Conservation (phyloP, 23 tunicate species). For the Diplosoma virens region DNA sequence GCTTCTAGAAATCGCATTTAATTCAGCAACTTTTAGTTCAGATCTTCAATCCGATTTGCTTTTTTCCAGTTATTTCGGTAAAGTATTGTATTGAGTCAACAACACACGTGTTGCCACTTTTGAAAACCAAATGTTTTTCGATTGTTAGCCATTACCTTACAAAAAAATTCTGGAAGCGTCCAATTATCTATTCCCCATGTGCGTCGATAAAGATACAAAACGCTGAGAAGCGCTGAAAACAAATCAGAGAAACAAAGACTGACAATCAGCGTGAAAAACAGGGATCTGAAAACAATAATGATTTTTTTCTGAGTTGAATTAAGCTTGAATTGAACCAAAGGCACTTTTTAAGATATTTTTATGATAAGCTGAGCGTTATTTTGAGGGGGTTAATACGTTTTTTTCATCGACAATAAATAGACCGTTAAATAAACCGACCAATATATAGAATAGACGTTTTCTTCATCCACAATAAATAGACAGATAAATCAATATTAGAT, state of each 20-base stretch:
- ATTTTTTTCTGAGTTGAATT: too few relatives aligned
- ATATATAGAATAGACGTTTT: too few relatives aligned
- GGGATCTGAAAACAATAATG: constrained; percentile 3
- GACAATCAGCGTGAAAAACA: background rate
- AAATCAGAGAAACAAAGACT: constrained; percentile 16
- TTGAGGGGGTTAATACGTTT: too few relatives aligned
- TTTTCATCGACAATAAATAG: too few relatives aligned
- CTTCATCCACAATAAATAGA: too few relatives aligned
- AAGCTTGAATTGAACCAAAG: too few relatives aligned
- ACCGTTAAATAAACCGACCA: too few relatives aligned
- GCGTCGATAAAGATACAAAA: constrained; percentile 4
- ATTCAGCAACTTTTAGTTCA: background rate
- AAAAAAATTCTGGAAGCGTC: constrained; percentile 6
- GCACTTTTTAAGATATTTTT: too few relatives aligned
- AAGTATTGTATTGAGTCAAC: background rate
- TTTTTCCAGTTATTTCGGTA: background rate
- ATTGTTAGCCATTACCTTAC: background rate
- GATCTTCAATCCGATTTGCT: background rate
- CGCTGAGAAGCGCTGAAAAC: constrained; percentile 5
- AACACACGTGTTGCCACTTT: background rate
- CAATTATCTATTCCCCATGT: constrained; percentile 23
- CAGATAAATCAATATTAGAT: too few relatives aligned
- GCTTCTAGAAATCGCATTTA: too few relatives aligned
- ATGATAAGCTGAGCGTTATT: too few relatives aligned
- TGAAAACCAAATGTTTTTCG: background rate